A percentile compares a stretch with the other conserved stretches of the same genome.
Evolutionary conservation across 2,888 invertebrate species (phyloP).

Genomic region (Leptopilina myrica): DNA sequence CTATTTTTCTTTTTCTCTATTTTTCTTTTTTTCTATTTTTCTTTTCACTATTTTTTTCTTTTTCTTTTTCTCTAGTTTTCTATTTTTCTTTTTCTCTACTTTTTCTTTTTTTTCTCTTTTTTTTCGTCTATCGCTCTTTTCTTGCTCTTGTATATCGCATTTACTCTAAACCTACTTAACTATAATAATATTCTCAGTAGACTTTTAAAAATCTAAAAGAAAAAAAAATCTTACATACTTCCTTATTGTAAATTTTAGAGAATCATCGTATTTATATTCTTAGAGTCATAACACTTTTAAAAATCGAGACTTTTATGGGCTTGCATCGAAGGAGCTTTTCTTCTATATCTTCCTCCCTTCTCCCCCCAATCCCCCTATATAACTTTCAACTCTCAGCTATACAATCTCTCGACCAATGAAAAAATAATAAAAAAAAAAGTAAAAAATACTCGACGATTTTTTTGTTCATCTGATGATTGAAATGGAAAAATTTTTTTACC

Average conservation of each 20-base stretch:
- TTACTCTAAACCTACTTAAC: constrained; percentile 30
- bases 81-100: background rate
- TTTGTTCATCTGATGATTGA: background rate
- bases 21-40: background rate
- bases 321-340: constrained; percentile 24
- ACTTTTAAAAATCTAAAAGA: constrained; percentile 46
- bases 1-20: background rate
- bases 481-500: background rate
- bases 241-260: constrained; percentile 26
- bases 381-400: constrained; percentile 32
- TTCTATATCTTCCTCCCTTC: background rate
- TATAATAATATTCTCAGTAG: constrained; percentile 45
- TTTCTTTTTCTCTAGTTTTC: background rate
- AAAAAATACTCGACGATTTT: background rate
- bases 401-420: constrained; percentile 29
- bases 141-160: constrained; percentile 24
- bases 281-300: constrained; percentile 30
- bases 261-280: constrained; percentile 23
- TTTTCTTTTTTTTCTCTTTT: background rate
- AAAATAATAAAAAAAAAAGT: background rate
- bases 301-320: constrained; percentile 32
- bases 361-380: background rate
- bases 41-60: background rate
- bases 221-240: constrained; percentile 41
- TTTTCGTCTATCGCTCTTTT: constrained; percentile 28